Conservation (phyloP, 2,797 vertebrate species). For the Lagodon rhomboides region DNA sequence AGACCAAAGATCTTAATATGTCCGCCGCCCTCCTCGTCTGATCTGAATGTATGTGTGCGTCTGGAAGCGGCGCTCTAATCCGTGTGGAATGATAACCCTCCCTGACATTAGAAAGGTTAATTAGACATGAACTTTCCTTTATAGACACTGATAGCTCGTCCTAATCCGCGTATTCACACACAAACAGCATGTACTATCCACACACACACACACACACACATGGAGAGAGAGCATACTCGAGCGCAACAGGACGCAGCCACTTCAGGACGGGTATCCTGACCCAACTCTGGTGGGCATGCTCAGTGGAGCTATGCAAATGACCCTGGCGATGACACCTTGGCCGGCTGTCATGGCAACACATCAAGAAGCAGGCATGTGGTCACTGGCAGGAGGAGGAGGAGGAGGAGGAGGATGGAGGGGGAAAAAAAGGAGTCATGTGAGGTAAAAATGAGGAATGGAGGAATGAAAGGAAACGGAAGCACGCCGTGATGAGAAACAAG, state of each 20-base stretch:
- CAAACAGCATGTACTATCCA: conserved; percentile 8
- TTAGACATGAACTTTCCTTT: conserved; percentile 67
- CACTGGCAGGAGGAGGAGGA: conserved; percentile 8
- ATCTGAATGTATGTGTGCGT: conserved; percentile 25
- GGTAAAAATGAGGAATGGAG: conserved; percentile 3
- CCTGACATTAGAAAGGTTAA: conserved; percentile 74
- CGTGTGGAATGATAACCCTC: conserved; percentile 53
- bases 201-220: conserved; percentile 19
- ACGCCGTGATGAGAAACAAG: not conserved
- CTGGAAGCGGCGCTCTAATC: conserved; percentile 47
- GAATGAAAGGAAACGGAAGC: conserved; percentile 2
- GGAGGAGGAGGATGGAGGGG: not conserved
- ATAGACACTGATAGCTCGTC: conserved; percentile 59
- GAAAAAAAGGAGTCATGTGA: not conserved
- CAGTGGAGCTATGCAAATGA: conserved; percentile 51
- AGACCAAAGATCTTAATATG: conserved; percentile 29
- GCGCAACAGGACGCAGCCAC: conserved; percentile 47
- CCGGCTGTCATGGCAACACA: conserved; percentile 75
- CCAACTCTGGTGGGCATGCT: conserved; percentile 64
- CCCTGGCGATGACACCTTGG: conserved; percentile 66
- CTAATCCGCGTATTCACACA: conserved; percentile 47
- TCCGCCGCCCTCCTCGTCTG: conserved; percentile 10
- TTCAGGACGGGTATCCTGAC: conserved; percentile 66
- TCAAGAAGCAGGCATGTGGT: conserved; percentile 60
- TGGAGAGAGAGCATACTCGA: conserved; percentile 26